Base-by-base conservation (phyloP, 2,113 vertebrate species). In the Protobothrops mucrosquamatus region DNA sequence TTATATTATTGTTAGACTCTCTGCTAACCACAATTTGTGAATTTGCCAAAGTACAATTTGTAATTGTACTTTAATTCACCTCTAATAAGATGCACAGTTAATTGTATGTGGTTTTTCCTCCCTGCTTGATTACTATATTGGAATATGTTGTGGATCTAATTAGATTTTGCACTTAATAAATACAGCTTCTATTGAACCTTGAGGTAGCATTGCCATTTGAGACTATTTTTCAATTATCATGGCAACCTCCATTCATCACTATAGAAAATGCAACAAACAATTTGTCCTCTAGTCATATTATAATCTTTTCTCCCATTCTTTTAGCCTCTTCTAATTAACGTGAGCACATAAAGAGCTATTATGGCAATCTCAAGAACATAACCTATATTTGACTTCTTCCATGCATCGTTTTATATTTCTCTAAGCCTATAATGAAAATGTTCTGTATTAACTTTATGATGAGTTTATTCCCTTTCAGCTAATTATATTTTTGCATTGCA, bases 71-170 rank as follows among this genome's bases (percentile, higher is more conserved):
- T 18, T 90, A 22, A 29, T 88, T 96, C 85, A 85, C 9, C 69
- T 95, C 89, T 55, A n/a, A 91, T 85, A 20, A 0, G 0, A 3
- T 3, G 64, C 85, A 94, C 92, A 92, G 92, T 94, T 91, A 93
- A 94, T 90, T 87, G 92, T 92, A 0, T 64, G 74, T 52, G 55
- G 34, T 57, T 57, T 48, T 85, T 5, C 22, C 26, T 18, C 39
- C 91, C 87, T 87, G 48, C 39, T 95, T 86, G 54, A 39, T 26
- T 9, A 23, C 15, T 88, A 6, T 4, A 39, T 22, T 92, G 54
- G 29, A 94, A 95, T 96, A 69, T 95, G 55, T 51, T 93, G 91
- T 96, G 92, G 96, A 94, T 96, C 92, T 95, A 95, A 97, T 97
- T 95, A 95, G 90, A 56, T 69, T 90, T 96, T 93, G 55, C 26